These are phyloP conservation scores for Drosophila punjabiensis DNA, from an alignment of 1,140 invertebrate genomes.

Conservation along the genomic window DNA sequence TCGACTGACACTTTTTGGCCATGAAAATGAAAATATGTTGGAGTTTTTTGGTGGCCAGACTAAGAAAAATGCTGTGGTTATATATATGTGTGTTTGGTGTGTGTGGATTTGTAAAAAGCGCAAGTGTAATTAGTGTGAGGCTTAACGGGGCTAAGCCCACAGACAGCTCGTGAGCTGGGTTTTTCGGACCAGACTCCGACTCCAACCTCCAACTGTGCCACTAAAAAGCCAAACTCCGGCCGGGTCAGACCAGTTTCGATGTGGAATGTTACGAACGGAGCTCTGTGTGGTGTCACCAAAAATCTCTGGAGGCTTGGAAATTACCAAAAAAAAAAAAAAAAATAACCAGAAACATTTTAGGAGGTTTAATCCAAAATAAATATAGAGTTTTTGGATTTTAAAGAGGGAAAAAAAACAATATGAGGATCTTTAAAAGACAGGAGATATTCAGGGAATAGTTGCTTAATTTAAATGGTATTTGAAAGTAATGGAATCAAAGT, in stretches of 20 bases:
- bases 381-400: neutral
- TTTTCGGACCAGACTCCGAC: constrained; percentile 11
- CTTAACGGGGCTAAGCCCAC: constrained; percentile 78
- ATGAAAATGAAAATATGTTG: constrained; percentile 82
- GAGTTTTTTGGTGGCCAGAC: constrained; percentile 56
- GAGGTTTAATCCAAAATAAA: neutral
- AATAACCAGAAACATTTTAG: no score
- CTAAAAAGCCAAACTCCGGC: constrained; percentile 2
- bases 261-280: constrained; percentile 9
- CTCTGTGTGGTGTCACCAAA: constrained; percentile 4
- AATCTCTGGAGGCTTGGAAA: neutral
- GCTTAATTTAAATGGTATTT: no score
- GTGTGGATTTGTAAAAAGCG: constrained; percentile 76
- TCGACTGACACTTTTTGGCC: constrained; percentile 66
- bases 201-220: neutral
- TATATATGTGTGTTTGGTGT: constrained; percentile 4
- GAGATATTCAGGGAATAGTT: no score
- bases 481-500: no score
- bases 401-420: no score
- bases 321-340: neutral
- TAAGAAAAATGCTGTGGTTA: constrained; percentile 65
- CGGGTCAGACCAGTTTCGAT: constrained; percentile 50
- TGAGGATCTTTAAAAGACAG: no score
- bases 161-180: constrained; percentile 52
- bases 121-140: constrained; percentile 81